Evolutionary conservation across 1,140 invertebrate species (phyloP), one percentile per base, ranked within the genome.

Genomic region (Stratiolaelaps scimitus): DNA sequence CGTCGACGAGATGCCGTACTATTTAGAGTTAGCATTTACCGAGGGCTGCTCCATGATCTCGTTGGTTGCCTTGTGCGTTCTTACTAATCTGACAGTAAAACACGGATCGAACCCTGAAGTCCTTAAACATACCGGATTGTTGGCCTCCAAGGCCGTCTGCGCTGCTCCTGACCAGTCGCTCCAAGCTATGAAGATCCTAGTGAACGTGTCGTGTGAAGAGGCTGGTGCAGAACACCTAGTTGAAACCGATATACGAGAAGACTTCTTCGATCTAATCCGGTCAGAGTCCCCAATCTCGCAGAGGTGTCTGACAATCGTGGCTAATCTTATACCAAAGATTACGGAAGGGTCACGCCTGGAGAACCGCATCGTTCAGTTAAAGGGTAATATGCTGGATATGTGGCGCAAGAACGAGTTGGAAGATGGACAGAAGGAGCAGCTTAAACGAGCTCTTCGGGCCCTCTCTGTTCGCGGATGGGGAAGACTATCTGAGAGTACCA

Each of bases 191-290:
- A 60, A 60, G 23, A 60, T 60, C 17, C 53, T 60, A 29, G 53
- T 60, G 17, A 60, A 60, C 34, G 34, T 60, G 26, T 60, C 53
- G 4, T 60, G 53, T 60, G 53, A 60, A 10, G 53, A 60, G 26
- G 53, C 26, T 15, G 53, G 53, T 1, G 53, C 53, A 1, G 53
- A 60, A 10, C 23, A 60, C 10, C 53, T 60, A 17, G 53, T 60
- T 13, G 34, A 23, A 13, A 34, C 53, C 15, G 53, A 60, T 60
- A 5, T 60, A 60, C 53, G 53, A 1, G 53, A 60, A 26, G 53
- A 60, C 23, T 60, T 60, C 53, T 60, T 60, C 53, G 53, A 60
- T 60, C 26, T 60, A 34, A 60, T 60, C 26, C 53, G 23, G 26
- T 60, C 53, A 17, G 53, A 60, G 34, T 23, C 53, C 1, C 53